These are phyloP conservation scores for Notodromas monacha DNA, from an alignment of 2,888 invertebrate genomes.

Conservation along the genomic window DNA sequence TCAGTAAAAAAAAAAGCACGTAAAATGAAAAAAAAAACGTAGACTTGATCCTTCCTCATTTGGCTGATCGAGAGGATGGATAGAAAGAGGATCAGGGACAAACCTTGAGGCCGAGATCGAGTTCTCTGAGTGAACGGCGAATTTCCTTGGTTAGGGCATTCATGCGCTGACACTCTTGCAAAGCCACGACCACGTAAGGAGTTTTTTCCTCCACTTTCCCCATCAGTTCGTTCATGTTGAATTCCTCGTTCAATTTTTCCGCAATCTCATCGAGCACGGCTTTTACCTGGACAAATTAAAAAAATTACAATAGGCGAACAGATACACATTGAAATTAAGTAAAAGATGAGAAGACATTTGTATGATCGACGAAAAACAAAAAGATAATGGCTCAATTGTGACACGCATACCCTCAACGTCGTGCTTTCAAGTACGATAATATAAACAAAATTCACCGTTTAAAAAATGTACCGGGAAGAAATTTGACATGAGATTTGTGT, in stretches of 20 bases:
- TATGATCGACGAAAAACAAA: no score
- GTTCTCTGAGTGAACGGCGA: constrained; percentile 53
- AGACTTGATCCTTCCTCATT: neutral
- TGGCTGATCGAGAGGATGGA: neutral
- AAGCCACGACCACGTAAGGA: constrained; percentile 52
- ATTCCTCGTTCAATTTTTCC: constrained; percentile 78
- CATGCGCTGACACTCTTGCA: constrained; percentile 68
- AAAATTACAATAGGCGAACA: constrained; percentile 5
- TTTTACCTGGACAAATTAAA: constrained; percentile 31
- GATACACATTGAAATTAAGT: no score
- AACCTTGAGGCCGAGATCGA: constrained; percentile 70
- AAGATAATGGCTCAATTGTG: neutral
- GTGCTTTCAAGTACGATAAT: no score
- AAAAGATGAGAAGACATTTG: no score
- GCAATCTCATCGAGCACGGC: constrained; percentile 74
- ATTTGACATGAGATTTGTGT: no score
- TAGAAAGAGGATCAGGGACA: neutral
- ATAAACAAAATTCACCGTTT: no score
- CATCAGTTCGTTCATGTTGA: constrained; percentile 79
- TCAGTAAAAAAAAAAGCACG: neutral
- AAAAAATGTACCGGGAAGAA: no score
- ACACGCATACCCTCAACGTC: no score
- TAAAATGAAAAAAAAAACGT: neutral
- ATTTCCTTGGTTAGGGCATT: constrained; percentile 66
- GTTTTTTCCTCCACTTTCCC: constrained; percentile 79